Evolutionary conservation across 2,888 invertebrate species (phyloP).

Genomic region (Cephus pulcher): DNA sequence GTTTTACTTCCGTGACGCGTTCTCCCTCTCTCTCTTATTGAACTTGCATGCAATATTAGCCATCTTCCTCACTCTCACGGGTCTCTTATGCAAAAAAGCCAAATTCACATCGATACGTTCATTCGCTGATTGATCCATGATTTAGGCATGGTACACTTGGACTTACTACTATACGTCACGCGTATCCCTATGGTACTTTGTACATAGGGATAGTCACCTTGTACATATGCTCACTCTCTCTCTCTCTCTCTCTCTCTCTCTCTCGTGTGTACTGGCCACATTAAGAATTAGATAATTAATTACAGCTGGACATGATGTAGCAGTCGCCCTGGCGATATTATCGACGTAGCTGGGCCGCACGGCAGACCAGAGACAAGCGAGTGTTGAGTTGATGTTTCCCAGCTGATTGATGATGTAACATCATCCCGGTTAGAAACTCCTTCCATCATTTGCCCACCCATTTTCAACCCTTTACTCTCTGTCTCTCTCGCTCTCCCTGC

Average conservation of each 20-base stretch:
- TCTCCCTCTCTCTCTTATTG: neutral
- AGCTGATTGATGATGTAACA: constrained; percentile 65
- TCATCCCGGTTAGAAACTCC: constrained; percentile 46
- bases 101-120: neutral
- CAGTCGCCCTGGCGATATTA: constrained; percentile 41
- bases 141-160: neutral
- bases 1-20: constrained; percentile 18
- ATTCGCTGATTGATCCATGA: neutral
- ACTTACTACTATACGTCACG: neutral
- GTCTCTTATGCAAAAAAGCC: neutral
- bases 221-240: neutral
- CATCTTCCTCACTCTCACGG: neutral
- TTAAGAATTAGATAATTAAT: constrained; percentile 40
- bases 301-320: constrained; percentile 27
- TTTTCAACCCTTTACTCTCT: constrained; percentile 22
- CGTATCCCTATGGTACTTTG: too few species aligned
- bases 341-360: constrained; percentile 31
- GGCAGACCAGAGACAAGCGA: constrained; percentile 44
- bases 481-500: neutral
- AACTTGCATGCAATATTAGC: neutral
- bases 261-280: constrained; percentile 11
- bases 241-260: too few species aligned
- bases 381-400: constrained; percentile 65
- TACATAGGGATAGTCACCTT: neutral
- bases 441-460: constrained; percentile 24